Percentiles rank a stretch among this genome's conserved stretches.
phyloP scores from a whole-genome alignment of 2,797 vertebrate species.

The Sebastes iracundus region DNA sequence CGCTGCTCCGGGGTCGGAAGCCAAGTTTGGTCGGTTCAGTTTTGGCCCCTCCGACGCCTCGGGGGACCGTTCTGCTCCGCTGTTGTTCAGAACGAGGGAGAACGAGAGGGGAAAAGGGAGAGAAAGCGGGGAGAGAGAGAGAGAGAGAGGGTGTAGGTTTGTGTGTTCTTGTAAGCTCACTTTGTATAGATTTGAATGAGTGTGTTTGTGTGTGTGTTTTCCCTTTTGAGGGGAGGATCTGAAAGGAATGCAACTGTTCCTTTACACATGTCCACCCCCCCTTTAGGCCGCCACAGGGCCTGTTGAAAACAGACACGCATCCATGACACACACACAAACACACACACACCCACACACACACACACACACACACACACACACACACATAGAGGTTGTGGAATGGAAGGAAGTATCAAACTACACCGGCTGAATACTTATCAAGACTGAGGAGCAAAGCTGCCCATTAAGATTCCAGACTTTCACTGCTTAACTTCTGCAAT shows the following conservation, averaged over 20 bases:
- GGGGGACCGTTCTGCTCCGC: conserved; percentile 64
- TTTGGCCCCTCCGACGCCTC: conserved; percentile 74
- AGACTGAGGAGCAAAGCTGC: conserved; percentile 74
- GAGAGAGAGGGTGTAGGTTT: conserved; percentile 52
- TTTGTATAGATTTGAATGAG: conserved; percentile 72
- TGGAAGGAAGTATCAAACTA: conserved; percentile 82
- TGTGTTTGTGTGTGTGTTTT: conserved; percentile 68
- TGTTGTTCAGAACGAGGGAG: conserved; percentile 67
- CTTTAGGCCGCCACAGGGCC: conserved; percentile 64
- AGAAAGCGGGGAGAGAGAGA: conserved; percentile 28
- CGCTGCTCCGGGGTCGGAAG: conserved; percentile 76
- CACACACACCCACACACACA: conserved; percentile 39
- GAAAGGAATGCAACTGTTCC: conserved; percentile 80
- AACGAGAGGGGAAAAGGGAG: conserved; percentile 13
- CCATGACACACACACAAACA: conserved; percentile 49
- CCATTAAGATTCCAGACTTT: conserved; percentile 79
- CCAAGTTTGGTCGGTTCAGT: conserved; percentile 81
- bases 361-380: conserved; percentile 33
- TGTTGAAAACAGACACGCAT: conserved; percentile 76
- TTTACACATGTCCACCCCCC: conserved; percentile 76
- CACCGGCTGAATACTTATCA: conserved; percentile 80
- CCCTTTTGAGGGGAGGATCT: conserved; percentile 73
- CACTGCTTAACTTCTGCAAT: conserved; percentile 65
- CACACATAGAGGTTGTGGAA: conserved; percentile 65
- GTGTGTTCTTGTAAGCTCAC: conserved; percentile 60